A percentile compares a stretch with the other conserved stretches of the same genome.
Evolutionary conservation across 2,888 invertebrate species (phyloP).

Genomic region (Trichogramma evanescens): DNA sequence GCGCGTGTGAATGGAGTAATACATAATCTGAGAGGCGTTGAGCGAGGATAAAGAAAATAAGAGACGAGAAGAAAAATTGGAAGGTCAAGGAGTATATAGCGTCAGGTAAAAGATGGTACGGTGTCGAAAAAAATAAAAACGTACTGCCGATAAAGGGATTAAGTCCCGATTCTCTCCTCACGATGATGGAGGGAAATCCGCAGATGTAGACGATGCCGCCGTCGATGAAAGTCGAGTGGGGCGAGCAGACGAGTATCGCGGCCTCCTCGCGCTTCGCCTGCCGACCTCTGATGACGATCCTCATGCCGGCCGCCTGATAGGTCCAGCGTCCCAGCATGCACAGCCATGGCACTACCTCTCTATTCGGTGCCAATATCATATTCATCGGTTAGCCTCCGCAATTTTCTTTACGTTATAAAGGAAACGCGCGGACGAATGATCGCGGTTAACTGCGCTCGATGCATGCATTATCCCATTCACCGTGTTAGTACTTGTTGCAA

Average conservation of each 20-base stretch:
- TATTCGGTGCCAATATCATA: constrained; percentile 26
- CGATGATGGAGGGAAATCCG: constrained; percentile 77
- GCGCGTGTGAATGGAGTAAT: constrained; percentile 28
- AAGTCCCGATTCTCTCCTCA: constrained; percentile 69
- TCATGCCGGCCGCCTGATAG: constrained; percentile 71
- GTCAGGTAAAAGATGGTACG: background rate
- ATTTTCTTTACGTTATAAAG: too few relatives aligned
- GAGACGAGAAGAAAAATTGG: background rate
- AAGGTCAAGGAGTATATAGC: background rate
- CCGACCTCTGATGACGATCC: constrained; percentile 67
- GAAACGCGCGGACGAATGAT: too few relatives aligned
- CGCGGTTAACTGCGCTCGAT: background rate
- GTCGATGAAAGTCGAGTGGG: constrained; percentile 85
- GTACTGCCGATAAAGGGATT: constrained; percentile 85
- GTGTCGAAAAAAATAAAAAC: constrained; percentile 40
- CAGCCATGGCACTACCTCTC: constrained; percentile 55
- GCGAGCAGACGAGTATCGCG: constrained; percentile 78
- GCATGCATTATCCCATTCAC: background rate
- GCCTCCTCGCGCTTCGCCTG: constrained; percentile 72
- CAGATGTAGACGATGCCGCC: constrained; percentile 77
- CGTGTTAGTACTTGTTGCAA: too few relatives aligned
- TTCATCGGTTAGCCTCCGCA: background rate
- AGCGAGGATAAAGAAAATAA: too few relatives aligned
- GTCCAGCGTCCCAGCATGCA: constrained; percentile 69
- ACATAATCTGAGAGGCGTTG: background rate